Evolutionary conservation across 2,113 vertebrate genomes (phyloP).

Genomic region (Theristicus caerulescens): DNA sequence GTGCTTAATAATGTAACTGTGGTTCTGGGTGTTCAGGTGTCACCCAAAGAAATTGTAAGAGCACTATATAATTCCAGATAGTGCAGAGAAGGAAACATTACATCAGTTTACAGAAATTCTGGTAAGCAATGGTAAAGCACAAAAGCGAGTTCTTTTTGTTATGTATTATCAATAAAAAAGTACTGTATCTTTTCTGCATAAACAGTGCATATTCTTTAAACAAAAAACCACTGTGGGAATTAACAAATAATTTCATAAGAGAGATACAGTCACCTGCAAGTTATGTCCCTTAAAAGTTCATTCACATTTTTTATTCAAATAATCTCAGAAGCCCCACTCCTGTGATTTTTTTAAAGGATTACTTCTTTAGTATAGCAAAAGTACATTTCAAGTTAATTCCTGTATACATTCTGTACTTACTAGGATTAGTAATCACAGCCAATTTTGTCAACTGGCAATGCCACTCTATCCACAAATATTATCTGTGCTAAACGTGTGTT

Average conservation of each 20-base stretch:
- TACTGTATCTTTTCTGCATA: neutral
- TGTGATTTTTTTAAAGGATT: neutral
- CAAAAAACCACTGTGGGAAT: neutral
- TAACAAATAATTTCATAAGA: neutral
- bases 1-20: neutral
- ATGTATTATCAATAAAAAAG: neutral
- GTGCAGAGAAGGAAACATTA: neutral
- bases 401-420: neutral
- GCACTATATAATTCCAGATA: neutral
- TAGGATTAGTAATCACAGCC: neutral
- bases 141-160: neutral
- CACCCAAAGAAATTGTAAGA: neutral
- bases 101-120: neutral
- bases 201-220: neutral
- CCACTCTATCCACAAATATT: neutral
- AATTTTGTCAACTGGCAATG: neutral
- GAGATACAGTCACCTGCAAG: neutral
- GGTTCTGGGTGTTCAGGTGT: neutral
- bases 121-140: neutral
- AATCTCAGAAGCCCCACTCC: neutral
- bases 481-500: neutral
- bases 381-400: neutral
- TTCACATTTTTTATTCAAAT: neutral
- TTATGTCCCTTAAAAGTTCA: neutral
- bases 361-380: neutral